Conservation (phyloP, 2,113 vertebrate genomes). For the Bos indicus region DNA sequence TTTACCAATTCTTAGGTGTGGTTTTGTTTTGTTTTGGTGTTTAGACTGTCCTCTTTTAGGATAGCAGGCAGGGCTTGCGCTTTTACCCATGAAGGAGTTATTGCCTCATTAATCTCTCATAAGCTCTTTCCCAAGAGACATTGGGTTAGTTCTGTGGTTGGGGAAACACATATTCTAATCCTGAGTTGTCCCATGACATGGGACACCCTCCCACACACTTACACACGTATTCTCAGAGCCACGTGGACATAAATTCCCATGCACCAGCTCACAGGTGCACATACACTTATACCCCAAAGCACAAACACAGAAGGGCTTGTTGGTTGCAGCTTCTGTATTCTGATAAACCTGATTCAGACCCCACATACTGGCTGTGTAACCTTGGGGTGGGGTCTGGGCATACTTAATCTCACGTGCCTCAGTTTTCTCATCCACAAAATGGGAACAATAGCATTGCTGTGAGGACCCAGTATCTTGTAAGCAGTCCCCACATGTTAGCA, state of each 20-base stretch:
- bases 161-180: not conserved
- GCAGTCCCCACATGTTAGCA: not conserved
- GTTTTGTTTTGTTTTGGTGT: not conserved
- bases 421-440: not conserved
- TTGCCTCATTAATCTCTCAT: not conserved
- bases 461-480: not conserved
- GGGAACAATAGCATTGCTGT: not conserved
- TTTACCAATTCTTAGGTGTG: not conserved
- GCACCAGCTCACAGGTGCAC: not conserved
- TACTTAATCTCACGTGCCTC: not conserved
- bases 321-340: not conserved
- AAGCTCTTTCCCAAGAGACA: not conserved
- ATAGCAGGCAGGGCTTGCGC: not conserved
- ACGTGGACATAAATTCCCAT: not conserved
- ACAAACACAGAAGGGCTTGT: not conserved
- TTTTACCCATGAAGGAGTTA: not conserved
- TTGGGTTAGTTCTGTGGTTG: not conserved
- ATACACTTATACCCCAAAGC: not conserved
- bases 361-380: not conserved
- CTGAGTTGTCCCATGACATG: not conserved
- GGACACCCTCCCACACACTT: not conserved
- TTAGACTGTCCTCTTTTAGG: not conserved
- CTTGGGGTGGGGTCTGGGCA: not conserved
- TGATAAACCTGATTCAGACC: not conserved
- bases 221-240: not conserved